Evolutionary conservation across 2,113 vertebrate genomes (phyloP).

Genomic region (Xiphorhynchus elegans): DNA sequence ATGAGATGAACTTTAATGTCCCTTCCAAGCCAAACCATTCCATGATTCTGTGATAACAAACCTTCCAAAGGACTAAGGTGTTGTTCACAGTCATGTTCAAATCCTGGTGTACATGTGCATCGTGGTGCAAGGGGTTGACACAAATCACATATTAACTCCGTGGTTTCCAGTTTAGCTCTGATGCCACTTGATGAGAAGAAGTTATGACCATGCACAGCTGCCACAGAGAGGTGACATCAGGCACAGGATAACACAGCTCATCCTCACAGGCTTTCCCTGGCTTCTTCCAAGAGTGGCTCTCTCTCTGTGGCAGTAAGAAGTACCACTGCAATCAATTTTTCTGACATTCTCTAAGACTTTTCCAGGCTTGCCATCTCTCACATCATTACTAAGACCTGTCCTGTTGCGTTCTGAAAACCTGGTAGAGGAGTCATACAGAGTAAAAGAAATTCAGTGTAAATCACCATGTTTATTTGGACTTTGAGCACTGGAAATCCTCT

Average conservation of each 20-base stretch:
- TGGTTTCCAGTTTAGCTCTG: background rate
- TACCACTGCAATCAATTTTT: background rate
- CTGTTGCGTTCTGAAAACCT: background rate
- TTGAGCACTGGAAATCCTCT: background rate
- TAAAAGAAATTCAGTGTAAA: background rate
- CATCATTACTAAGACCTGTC: background rate
- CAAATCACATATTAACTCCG: background rate
- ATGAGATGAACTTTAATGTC: accelerated
- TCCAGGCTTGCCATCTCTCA: background rate
- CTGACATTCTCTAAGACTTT: background rate
- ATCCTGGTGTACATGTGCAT: background rate
- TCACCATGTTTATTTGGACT: background rate
- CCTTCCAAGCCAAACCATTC: background rate
- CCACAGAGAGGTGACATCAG: background rate
- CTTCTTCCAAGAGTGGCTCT: background rate
- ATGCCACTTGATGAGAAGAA: background rate
- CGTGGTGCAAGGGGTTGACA: accelerated
- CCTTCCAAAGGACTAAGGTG: background rate
- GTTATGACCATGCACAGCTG: background rate
- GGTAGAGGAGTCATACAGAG: background rate
- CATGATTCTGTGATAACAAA: background rate
- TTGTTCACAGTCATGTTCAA: background rate
- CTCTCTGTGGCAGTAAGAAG: background rate
- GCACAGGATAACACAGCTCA: background rate
- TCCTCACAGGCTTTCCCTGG: background rate